Percentiles rank a stretch among this genome's conserved stretches.
Conservation (phyloP, 1,140 invertebrate genomes). For the Diorhabda sublineata region DNA sequence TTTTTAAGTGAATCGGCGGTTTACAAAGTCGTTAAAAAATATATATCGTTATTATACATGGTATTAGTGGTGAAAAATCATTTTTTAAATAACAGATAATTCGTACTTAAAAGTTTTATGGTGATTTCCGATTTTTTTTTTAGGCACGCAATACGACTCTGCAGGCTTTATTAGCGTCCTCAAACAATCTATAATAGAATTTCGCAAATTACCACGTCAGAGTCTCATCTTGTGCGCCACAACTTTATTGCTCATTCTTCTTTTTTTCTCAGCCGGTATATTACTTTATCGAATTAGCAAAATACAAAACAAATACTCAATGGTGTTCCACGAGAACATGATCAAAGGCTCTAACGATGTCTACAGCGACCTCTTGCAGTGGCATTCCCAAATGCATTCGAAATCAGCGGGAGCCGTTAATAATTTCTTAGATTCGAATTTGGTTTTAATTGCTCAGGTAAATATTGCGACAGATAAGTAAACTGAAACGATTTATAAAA, state of each 20-base stretch:
- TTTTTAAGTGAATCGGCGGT: too few relatives aligned
- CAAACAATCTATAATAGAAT: constrained; percentile 33
- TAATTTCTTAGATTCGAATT: constrained; percentile 58
- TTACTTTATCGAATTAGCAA: constrained; percentile 49
- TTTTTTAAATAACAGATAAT: too few relatives aligned
- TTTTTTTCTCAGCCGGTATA: constrained; percentile 49
- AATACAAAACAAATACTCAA: constrained; percentile 46
- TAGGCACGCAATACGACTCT: constrained; percentile 12
- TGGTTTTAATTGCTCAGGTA: constrained; percentile 60
- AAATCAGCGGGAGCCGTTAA: constrained; percentile 58
- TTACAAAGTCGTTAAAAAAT: background rate
- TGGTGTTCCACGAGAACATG: constrained; percentile 35
- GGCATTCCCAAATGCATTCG: constrained; percentile 58
- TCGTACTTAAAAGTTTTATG: too few relatives aligned
- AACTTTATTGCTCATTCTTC: constrained; percentile 47
- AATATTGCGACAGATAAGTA: constrained; percentile 33
- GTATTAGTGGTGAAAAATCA: too few relatives aligned
- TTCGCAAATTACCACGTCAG: constrained; percentile 36
- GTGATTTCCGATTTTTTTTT: constrained; percentile 6
- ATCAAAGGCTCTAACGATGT: constrained; percentile 50
- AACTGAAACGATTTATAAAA: background rate
- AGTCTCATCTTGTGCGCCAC: constrained; percentile 46
- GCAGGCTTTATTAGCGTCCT: constrained; percentile 26
- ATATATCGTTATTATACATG: background rate
- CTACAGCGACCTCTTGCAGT: constrained; percentile 56